A percentile compares a stretch with the other conserved stretches of the same genome.
These are phyloP conservation scores for Rhagoletis zephyria DNA, from an alignment of 1,140 invertebrate genomes.

Conservation along the genomic window DNA sequence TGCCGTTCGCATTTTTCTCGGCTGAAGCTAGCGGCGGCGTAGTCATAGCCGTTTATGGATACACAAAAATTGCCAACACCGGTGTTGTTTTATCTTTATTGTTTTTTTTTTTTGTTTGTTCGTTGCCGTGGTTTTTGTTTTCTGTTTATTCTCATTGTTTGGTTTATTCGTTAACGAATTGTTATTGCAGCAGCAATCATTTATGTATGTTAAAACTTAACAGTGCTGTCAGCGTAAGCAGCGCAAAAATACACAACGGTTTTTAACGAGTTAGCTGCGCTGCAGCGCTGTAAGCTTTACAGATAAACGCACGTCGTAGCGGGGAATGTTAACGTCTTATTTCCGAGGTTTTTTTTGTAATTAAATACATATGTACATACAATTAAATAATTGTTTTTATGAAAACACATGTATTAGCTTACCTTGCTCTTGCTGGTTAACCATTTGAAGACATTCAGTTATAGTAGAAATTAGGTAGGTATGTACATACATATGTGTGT, in stretches of 20 bases:
- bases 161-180: not conserved
- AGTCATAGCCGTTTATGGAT: conserved; percentile 10
- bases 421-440: not conserved
- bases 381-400: not conserved
- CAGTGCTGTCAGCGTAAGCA: not conserved
- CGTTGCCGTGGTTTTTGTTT: conserved; percentile 41
- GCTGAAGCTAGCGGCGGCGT: not conserved
- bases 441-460: not conserved
- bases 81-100: conserved; percentile 27
- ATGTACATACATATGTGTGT: not conserved
- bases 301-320: not conserved
- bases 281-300: not conserved
- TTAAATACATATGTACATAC: not conserved
- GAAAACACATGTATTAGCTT: not conserved
- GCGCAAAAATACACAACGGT: not conserved
- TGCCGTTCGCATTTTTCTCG: not conserved
- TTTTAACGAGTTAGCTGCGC: too few relatives aligned
- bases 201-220: not conserved
- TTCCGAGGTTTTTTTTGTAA: not conserved
- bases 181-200: not conserved
- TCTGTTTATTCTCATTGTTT: conserved; percentile 27
- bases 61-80: conserved; percentile 9
- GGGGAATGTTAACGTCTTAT: not conserved
- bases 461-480: not conserved
- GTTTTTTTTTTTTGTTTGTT: not conserved